phyloP scores from a whole-genome alignment of 2,888 invertebrate genomes.

The Podabrus alpinus region DNA sequence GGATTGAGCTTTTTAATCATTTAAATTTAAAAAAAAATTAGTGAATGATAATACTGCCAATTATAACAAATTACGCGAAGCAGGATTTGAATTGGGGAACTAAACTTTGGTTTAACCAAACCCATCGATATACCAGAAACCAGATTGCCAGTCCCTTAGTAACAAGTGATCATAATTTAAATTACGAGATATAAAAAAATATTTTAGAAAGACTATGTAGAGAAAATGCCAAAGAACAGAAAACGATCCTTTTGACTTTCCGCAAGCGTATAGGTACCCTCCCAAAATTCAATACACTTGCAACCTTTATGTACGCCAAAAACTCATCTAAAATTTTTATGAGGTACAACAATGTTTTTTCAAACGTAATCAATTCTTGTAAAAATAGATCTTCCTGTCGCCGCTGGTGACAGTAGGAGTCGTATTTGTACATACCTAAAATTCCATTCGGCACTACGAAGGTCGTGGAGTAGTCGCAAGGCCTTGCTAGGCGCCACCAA shows the following conservation, averaged over 20 bases:
- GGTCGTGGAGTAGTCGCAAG: constrained; percentile 40
- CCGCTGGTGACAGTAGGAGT: constrained; percentile 33
- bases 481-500: constrained; percentile 40
- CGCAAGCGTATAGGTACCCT: neutral
- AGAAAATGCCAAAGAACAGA: no score
- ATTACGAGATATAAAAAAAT: no score
- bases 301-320: neutral
- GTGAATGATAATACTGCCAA: neutral
- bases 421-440: constrained; percentile 35
- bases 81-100: neutral
- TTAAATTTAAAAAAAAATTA: neutral
- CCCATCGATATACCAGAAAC: neutral
- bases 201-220: no score
- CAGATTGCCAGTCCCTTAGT: neutral
- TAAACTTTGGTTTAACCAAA: neutral
- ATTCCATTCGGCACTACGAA: constrained; percentile 38
- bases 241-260: neutral
- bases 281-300: neutral
- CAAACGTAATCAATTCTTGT: neutral
- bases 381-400: constrained; percentile 27
- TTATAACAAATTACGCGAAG: neutral
- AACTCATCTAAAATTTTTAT: neutral
- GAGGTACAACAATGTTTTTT: neutral
- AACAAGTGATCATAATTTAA: no score
- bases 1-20: neutral